phyloP scores from a whole-genome alignment of 2,797 vertebrate genomes.

The Picus viridis region DNA sequence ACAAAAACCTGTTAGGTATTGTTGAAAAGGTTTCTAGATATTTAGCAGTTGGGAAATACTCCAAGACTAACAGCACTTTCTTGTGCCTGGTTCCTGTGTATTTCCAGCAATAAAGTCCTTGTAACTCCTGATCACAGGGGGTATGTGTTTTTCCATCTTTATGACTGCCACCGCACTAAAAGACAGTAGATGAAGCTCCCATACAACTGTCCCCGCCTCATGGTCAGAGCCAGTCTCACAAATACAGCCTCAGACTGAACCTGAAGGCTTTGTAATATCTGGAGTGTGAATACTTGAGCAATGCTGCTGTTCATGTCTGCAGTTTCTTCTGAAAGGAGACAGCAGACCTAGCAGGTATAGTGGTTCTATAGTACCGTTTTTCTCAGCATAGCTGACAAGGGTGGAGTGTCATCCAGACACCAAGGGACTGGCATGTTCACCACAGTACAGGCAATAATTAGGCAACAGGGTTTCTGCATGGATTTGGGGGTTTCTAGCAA shows the following conservation, averaged over 20 bases:
- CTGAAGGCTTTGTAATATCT: background rate
- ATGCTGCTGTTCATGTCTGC: background rate
- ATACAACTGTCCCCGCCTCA: background rate
- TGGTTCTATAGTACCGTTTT: background rate
- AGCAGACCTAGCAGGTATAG: background rate
- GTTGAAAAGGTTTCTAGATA: background rate
- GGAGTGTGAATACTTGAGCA: background rate
- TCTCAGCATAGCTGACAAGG: background rate
- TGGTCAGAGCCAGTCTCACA: background rate
- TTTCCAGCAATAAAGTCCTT: background rate
- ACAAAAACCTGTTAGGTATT: conserved; percentile 8
- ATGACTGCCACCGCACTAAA: background rate
- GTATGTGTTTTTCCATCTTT: background rate
- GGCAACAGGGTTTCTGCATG: background rate
- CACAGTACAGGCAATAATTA: background rate
- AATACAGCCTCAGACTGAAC: background rate
- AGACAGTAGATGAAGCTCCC: background rate
- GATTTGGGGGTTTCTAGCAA: background rate
- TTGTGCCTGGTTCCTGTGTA: background rate
- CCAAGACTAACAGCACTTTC: background rate
- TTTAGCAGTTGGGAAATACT: conserved; percentile 7
- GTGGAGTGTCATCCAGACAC: background rate
- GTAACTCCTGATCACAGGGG: background rate
- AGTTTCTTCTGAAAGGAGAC: background rate
- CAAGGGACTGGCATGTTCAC: background rate